These are phyloP conservation scores for Automeris io DNA, from an alignment of 2,888 invertebrate genomes.

Conservation along the genomic window DNA sequence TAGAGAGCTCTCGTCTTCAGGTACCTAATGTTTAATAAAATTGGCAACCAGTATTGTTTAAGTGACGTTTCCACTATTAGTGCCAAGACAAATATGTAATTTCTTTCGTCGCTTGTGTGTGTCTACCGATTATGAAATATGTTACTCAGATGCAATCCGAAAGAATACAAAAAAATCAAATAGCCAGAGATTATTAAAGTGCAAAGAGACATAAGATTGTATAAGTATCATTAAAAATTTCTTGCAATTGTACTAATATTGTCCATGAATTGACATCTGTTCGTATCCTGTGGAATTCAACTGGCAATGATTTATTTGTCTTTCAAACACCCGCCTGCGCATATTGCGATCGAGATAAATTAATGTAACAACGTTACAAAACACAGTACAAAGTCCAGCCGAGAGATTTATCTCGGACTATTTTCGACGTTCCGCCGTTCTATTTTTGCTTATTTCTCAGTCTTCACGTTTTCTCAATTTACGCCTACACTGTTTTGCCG, in stretches of 20 bases:
- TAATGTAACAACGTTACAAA: conserved; percentile 29
- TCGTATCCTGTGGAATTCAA: not conserved
- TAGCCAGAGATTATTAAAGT: too few relatives aligned
- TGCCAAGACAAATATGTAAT: conserved; percentile 20
- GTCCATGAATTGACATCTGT: not conserved
- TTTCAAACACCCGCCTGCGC: conserved; percentile 15
- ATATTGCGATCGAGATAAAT: conserved; percentile 28
- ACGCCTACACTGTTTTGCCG: conserved; percentile 16
- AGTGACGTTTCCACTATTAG: not conserved
- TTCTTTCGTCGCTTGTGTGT: too few relatives aligned
- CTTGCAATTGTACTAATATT: too few relatives aligned
- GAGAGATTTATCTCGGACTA: conserved; percentile 22
- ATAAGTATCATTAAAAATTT: too few relatives aligned
- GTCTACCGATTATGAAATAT: too few relatives aligned
- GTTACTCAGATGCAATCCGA: too few relatives aligned
- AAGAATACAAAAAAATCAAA: too few relatives aligned
- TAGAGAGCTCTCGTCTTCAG: conserved; percentile 25
- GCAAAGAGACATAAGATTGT: too few relatives aligned
- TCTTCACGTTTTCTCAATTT: conserved; percentile 16
- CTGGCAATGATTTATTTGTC: conserved; percentile 21
- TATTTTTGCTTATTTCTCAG: conserved; percentile 18
- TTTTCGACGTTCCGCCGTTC: conserved; percentile 18
- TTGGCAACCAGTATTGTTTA: conserved; percentile 29
- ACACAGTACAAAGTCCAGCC: conserved; percentile 39
- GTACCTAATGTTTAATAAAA: conserved; percentile 17